Conservation (phyloP, 1,140 invertebrate genomes). For the Cyphomyrmex costatus region DNA sequence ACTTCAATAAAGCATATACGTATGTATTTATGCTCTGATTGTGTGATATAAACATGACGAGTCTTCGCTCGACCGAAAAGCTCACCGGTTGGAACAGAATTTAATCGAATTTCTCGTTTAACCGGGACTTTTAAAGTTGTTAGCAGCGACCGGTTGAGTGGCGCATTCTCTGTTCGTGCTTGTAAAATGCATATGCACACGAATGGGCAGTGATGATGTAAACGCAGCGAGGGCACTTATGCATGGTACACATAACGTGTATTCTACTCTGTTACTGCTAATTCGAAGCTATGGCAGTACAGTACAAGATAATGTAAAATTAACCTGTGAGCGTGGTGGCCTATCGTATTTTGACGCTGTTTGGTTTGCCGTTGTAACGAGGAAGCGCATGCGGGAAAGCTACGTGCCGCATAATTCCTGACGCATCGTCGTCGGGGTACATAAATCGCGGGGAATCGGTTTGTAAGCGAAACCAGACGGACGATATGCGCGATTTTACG, state of each 20-base stretch:
- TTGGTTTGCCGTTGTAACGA: slow-evolving; percentile 48
- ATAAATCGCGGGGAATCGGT: slow-evolving; percentile 17
- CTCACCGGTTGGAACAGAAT: slow-evolving; percentile 10
- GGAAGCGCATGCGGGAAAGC: neutral
- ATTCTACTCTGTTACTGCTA: slow-evolving; percentile 57
- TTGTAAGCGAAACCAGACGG: slow-evolving; percentile 1
- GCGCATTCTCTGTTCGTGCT: slow-evolving; percentile 59
- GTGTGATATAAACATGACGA: slow-evolving; percentile 28
- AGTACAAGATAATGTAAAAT: slow-evolving; percentile 61
- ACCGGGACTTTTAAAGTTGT: slow-evolving; percentile 70
- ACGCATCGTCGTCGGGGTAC: slow-evolving; percentile 32
- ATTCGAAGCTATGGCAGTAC: slow-evolving; percentile 49
- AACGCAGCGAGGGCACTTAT: slow-evolving; percentile 41
- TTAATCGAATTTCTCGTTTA: slow-evolving; percentile 50
- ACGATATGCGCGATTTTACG: slow-evolving; percentile 1
- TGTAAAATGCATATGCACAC: slow-evolving; percentile 61
- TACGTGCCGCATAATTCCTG: slow-evolving; percentile 24
- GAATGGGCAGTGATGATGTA: slow-evolving; percentile 41
- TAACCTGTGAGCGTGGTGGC: slow-evolving; percentile 26
- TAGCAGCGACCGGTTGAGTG: slow-evolving; percentile 67
- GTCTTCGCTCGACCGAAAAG: slow-evolving; percentile 46
- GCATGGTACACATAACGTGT: slow-evolving; percentile 29
- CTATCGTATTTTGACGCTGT: slow-evolving; percentile 55
- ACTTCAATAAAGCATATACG: neutral
- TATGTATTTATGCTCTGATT: slow-evolving; percentile 11